phyloP scores from a whole-genome alignment of 2,113 vertebrate genomes.

The Aegotheles bennettii region DNA sequence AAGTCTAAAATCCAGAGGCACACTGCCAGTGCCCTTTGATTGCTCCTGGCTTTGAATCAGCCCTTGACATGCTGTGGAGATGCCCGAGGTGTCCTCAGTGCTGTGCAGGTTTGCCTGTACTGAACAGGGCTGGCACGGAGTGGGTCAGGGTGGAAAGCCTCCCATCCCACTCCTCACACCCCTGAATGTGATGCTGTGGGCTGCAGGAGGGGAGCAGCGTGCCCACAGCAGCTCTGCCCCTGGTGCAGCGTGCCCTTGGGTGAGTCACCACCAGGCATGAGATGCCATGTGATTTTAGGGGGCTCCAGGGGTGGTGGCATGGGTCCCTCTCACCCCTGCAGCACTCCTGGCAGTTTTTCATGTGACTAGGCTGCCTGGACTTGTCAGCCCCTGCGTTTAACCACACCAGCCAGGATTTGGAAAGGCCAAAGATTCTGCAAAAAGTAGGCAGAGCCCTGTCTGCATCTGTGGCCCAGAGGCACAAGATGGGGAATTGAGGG shows the following conservation, averaged over 20 bases:
- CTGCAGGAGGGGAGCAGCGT: not conserved
- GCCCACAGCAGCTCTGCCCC: not conserved
- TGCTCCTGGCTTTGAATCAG: not conserved
- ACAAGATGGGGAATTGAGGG: rapidly evolving
- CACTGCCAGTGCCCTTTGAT: not conserved
- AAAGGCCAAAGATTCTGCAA: not conserved
- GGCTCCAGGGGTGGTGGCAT: not conserved
- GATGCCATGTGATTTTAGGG: not conserved
- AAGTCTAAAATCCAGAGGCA: not conserved
- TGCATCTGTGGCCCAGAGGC: not conserved
- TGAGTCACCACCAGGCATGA: not conserved
- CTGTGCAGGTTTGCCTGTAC: not conserved
- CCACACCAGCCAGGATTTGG: not conserved
- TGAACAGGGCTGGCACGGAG: not conserved
- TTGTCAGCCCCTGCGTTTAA: not conserved
- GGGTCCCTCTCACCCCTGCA: not conserved
- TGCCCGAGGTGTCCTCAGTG: rapidly evolving
- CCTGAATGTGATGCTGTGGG: not conserved
- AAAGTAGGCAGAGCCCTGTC: not conserved
- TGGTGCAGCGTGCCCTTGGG: not conserved
- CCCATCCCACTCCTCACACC: not conserved
- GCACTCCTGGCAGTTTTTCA: not conserved
- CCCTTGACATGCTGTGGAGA: not conserved
- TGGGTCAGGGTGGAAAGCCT: not conserved
- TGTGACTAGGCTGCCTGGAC: rapidly evolving